Base-by-base conservation (phyloP, 2,113 vertebrate species). In the Phocoena sinus region DNA sequence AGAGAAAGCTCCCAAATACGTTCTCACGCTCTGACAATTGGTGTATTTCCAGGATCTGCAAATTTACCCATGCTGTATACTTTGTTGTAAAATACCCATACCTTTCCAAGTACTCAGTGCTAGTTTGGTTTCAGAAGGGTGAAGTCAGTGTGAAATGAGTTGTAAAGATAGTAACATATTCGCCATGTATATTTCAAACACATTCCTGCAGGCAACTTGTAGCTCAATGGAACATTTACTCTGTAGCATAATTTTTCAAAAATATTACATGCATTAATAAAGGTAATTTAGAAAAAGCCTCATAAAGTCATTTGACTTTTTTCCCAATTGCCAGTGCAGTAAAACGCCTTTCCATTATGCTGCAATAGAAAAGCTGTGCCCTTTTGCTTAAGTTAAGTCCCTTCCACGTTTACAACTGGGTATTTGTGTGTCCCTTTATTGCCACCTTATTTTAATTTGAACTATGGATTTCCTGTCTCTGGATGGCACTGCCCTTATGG, bases 181-280 rank as follows among this genome's bases (percentile, higher is more conserved):
- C 71, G 56, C 56, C 68, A 18, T 50, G 85, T 87, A 68, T 97
- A 98, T 98, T 98, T 98, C 98, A 80, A 84, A 87, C 85, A 68
- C 74, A 89, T 97, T 98, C 83, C 95, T 74, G 62, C 62, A 33
- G 97, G 98, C 96, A 93, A 91, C 92, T 96, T 96, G 96, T 97
- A 97, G 96, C 94, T 98, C 96, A 93, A 63, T 96, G 96, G 89
- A 97, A 96, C 92, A 82, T 95, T 96, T 98, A 96, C 81, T 85
- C 86, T 56, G 81, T 88, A 91, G 92, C 44, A 91, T 97, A 94
- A 96, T 98, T 98, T 97, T 97, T 97, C 97, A 98, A 95, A 97
- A 96, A 98, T 96, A 97, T 97, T 90, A 87, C 90, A 82, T 91
- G 67, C 87, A 98, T 98, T 98, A 98, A 98, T 98, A 98, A 98